Evolutionary conservation across 2,888 invertebrate species (phyloP).

Genomic region (Miltochrista miniata): DNA sequence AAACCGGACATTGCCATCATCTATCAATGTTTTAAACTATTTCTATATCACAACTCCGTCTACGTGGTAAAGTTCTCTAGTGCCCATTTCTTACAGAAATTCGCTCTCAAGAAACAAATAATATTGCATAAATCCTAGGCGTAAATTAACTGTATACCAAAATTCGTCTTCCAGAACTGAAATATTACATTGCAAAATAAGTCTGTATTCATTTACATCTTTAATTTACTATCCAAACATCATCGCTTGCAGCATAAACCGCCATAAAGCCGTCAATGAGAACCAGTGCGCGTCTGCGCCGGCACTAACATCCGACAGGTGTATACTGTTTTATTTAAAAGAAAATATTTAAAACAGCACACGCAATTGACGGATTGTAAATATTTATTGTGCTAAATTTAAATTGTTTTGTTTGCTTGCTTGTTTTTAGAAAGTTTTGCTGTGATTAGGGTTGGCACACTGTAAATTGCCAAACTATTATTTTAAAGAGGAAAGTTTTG

Average conservation of each 20-base stretch:
- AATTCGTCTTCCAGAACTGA: neutral
- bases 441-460: neutral
- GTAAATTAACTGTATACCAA: too few relatives aligned
- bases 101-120: too few relatives aligned
- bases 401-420: neutral
- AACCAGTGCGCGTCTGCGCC: constrained; percentile 1
- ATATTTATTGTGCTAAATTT: constrained; percentile 18
- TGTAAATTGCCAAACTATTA: too few relatives aligned
- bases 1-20: constrained; percentile 1
- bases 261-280: constrained; percentile 4
- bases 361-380: constrained; percentile 11
- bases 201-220: neutral
- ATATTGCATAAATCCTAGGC: too few relatives aligned
- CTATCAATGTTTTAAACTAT: too few relatives aligned
- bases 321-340: constrained; percentile 12
- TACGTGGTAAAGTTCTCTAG: too few relatives aligned
- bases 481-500: too few relatives aligned
- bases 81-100: too few relatives aligned
- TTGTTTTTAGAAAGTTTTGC: constrained; percentile 1
- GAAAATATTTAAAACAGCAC: constrained; percentile 20
- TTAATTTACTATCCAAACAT: neutral
- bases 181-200: neutral
- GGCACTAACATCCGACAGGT: constrained; percentile 14
- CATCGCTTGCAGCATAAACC: neutral
- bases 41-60: too few relatives aligned